Percentiles rank a stretch among this genome's conserved stretches.
phyloP scores from a whole-genome alignment of 2,888 invertebrate species.

The Venusia cambrica region DNA sequence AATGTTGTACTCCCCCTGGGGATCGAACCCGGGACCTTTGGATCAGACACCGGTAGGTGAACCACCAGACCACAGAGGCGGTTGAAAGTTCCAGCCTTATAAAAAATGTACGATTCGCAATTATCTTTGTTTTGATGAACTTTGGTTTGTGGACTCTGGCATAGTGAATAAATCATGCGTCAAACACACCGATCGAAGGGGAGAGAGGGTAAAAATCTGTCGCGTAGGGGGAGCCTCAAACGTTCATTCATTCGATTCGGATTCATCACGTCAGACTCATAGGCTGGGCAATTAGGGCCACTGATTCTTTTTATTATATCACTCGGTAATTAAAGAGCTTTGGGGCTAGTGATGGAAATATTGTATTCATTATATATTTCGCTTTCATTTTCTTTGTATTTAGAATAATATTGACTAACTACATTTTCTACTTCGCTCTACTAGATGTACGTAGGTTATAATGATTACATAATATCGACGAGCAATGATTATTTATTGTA shows the following conservation, averaged over 20 bases:
- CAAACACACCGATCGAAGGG: conserved; percentile 56
- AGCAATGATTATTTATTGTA: too few relatives aligned
- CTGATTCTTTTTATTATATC: conserved; percentile 48
- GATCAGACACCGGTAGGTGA: too few relatives aligned
- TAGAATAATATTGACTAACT: background rate
- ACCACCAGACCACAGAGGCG: too few relatives aligned
- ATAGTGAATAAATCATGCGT: conserved; percentile 61
- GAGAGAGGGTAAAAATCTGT: conserved; percentile 54
- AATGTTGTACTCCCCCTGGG: too few relatives aligned
- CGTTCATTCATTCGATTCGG: conserved; percentile 51
- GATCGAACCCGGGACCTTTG: too few relatives aligned
- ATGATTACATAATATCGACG: too few relatives aligned
- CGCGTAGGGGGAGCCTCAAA: conserved; percentile 40
- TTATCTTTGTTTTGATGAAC: conserved; percentile 43
- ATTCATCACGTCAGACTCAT: conserved; percentile 54
- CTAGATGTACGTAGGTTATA: too few relatives aligned
- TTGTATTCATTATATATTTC: conserved; percentile 12
- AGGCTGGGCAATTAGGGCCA: conserved; percentile 51
- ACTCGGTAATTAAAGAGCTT: conserved; percentile 29
- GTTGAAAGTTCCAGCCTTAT: too few relatives aligned
- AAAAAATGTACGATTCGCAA: conserved; percentile 35
- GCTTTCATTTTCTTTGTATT: background rate
- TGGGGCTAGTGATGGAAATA: conserved; percentile 8
- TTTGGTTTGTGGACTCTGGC: conserved; percentile 34
- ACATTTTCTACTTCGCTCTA: too few relatives aligned